Base-by-base conservation (phyloP, 1,140 invertebrate species). In the Mya arenaria region DNA sequence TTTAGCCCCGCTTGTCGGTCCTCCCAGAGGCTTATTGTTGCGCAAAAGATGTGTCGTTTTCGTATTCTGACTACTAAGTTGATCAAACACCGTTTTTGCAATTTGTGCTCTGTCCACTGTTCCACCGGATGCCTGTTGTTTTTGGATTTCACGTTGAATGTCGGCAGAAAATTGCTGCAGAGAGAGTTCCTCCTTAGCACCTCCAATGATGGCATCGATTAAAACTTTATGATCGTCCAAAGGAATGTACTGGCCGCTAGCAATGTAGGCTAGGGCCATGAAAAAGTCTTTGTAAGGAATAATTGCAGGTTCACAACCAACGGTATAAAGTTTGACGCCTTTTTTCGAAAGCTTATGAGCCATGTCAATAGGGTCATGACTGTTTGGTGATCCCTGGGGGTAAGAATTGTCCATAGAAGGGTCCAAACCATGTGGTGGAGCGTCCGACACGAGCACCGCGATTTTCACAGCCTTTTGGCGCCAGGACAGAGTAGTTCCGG, bases 401-500 rank as follows among this genome's bases (percentile, higher is more conserved):
- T 48, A 69, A 1, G 66, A 52, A 0, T 28, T 69, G 41, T 69
- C 66, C 19, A 25, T 37, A 17, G 19, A 48, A 6, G 66, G 66
- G 30, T 28, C 66, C 19, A 69, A 41, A 44, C 66, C 66, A 30
- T 69, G 66, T 13, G 66, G 66, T 44, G 66, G 66, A n/a, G 66
- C 66, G 32, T 69, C 66, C n/a, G 66, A 44, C 4, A 69, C 48
- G n/a, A 69, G 23, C 17, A 69, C 66, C 19, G n/a, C 48, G 30
- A 69, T 69, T 52, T 52, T 69, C 15, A 44, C 66, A 19, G 66
- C 39, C 1, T 69, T 25, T 25, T 37, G 23, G 41, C 66, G 41
- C 66, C 66, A 69, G 19, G 66, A 69, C 25, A 69, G 55, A 32
- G 81, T 84, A 13, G 37, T 44, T 25, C 34, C 66, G 25, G 85